These are phyloP conservation scores for Macrotrachela quadricornifera DNA, from an alignment of 1,140 invertebrate species.

Conservation along the genomic window DNA sequence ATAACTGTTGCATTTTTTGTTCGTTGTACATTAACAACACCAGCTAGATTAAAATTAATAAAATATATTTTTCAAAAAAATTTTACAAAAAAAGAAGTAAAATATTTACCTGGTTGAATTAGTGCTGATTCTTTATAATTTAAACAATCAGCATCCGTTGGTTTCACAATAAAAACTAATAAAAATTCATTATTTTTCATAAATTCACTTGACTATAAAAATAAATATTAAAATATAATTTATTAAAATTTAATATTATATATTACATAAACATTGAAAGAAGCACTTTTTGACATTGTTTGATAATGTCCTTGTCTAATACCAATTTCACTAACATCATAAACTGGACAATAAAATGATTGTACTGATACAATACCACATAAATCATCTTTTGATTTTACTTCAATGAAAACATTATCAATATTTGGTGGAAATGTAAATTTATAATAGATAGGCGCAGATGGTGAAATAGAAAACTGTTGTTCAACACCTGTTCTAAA, in stretches of 20 bases:
- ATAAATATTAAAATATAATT: too few species aligned
- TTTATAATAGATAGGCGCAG: constrained; percentile 6
- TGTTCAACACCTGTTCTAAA: too few species aligned
- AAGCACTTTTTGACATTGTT: constrained; percentile 46
- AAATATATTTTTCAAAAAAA: too few species aligned
- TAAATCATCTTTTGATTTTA: not conserved
- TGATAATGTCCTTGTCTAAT: constrained; percentile 47
- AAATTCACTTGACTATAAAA: too few species aligned
- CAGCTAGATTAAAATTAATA: too few species aligned
- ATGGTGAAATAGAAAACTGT: not conserved
- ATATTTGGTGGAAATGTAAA: not conserved
- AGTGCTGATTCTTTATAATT: too few species aligned
- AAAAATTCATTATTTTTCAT: too few species aligned
- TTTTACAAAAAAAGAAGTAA: too few species aligned
- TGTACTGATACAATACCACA: constrained; percentile 6
- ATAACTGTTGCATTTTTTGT: too few species aligned
- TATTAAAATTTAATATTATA: not conserved
- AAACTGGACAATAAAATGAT: constrained; percentile 41
- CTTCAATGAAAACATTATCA: not conserved
- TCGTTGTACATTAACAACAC: too few species aligned
- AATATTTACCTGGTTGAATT: too few species aligned
- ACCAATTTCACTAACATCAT: constrained; percentile 49
- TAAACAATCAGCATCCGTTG: constrained; percentile 5
- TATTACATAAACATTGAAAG: constrained; percentile 45
- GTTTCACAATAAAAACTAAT: constrained; percentile 2